These are phyloP conservation scores for Lophura nycthemera DNA, from an alignment of 2,113 vertebrate genomes.

Conservation along the genomic window DNA sequence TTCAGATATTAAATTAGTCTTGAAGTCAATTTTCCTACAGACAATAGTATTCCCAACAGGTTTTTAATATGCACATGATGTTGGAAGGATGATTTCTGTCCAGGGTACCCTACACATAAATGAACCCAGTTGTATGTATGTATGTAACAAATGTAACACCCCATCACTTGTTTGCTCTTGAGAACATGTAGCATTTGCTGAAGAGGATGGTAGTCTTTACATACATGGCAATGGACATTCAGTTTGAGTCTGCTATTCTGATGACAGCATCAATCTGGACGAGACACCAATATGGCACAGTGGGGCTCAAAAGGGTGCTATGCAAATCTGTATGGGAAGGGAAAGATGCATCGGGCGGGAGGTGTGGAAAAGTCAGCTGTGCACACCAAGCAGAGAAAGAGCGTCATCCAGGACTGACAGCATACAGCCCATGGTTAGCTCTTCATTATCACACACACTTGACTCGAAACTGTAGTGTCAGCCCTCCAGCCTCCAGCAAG, in stretches of 20 bases:
- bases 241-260: background rate
- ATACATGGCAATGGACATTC: background rate
- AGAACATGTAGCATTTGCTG: background rate
- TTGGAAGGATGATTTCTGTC: background rate
- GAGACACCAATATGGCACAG: background rate
- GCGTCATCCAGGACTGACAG: accelerated
- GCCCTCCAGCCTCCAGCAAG: background rate
- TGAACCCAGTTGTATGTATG: too few species aligned
- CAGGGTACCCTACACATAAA: background rate
- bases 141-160: accelerated
- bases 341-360: background rate
- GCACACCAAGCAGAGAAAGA: background rate
- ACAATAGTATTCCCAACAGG: background rate
- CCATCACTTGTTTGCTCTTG: background rate
- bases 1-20: background rate
- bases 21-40: background rate
- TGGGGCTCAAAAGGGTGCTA: background rate
- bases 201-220: background rate
- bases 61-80: background rate
- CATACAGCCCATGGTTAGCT: background rate
- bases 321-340: accelerated
- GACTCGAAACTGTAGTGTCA: background rate
- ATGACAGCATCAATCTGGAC: background rate
- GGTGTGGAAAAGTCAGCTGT: background rate
- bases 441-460: background rate